Percentiles rank a stretch among this genome's conserved stretches.
These are phyloP conservation scores for Gymnothorax reevesii DNA, from an alignment of 2,797 vertebrate species.

Conservation along the genomic window DNA sequence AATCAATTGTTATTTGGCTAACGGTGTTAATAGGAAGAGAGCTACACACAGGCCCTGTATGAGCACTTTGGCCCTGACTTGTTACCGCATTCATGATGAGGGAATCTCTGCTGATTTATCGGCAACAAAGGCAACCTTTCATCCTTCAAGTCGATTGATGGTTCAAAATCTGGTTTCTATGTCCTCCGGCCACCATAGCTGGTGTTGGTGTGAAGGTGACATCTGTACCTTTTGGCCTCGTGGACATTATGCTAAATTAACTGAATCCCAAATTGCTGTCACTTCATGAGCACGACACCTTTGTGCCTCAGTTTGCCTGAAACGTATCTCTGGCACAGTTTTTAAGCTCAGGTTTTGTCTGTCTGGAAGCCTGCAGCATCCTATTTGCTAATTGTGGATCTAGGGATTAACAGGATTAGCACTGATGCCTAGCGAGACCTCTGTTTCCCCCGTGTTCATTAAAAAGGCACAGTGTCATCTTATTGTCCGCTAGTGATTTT, in stretches of 20 bases:
- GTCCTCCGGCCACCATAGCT: neutral
- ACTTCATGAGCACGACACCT: neutral
- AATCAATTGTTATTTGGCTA: too few relatives aligned
- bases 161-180: neutral
- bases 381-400: neutral
- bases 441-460: neutral
- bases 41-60: too few relatives aligned
- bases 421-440: neutral
- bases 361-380: neutral
- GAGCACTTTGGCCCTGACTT: neutral
- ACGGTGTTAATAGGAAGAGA: too few relatives aligned
- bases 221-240: neutral
- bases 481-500: neutral
- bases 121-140: too few relatives aligned
- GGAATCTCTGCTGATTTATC: too few relatives aligned
- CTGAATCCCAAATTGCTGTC: neutral
- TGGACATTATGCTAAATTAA: neutral
- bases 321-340: neutral
- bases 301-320: neutral
- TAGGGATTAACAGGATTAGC: neutral
- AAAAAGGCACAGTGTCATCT: neutral
- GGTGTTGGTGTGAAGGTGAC: neutral
- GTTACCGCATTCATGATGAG: neutral
- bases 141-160: neutral
- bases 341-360: neutral